Evolutionary conservation across 2,888 invertebrate species (phyloP).

Genomic region (Polyommatus icarus): DNA sequence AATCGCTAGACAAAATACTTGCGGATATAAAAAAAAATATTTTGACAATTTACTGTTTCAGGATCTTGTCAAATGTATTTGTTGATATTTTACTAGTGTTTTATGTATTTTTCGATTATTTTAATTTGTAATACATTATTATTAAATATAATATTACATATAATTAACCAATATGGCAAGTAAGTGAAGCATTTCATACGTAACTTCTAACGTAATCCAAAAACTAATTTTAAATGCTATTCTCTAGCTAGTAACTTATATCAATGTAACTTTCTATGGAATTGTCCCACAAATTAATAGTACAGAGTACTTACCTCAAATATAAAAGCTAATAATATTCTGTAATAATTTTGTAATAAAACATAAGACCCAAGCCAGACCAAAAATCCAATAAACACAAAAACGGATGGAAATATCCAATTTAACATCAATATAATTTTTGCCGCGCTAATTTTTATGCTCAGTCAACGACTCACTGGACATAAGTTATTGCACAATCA

Average conservation of each 20-base stretch:
- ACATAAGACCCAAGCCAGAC: too few relatives aligned
- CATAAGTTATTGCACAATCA: conserved; percentile 6
- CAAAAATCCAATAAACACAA: neutral
- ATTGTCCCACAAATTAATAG: too few relatives aligned
- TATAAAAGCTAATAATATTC: too few relatives aligned
- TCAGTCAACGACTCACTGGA: conserved; percentile 6
- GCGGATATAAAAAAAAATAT: neutral
- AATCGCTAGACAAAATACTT: too few relatives aligned
- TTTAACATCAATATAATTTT: neutral
- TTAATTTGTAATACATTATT: conserved; percentile 40
- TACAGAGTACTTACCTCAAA: too few relatives aligned
- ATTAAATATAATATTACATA: too few relatives aligned
- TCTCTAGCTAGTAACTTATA: too few relatives aligned
- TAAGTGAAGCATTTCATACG: conserved; percentile 33
- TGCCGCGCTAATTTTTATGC: neutral
- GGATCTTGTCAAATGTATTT: conserved; percentile 49
- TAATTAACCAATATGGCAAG: conserved; percentile 42
- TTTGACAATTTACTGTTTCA: conserved; percentile 17
- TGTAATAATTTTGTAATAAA: too few relatives aligned
- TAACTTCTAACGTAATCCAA: too few relatives aligned
- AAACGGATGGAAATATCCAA: neutral
- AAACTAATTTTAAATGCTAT: too few relatives aligned
- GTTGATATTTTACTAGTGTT: conserved; percentile 40
- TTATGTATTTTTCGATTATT: conserved; percentile 40
- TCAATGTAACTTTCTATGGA: too few relatives aligned